These are phyloP conservation scores for Drosophila prosaltans DNA, from an alignment of 1,140 invertebrate genomes.

Conservation along the genomic window DNA sequence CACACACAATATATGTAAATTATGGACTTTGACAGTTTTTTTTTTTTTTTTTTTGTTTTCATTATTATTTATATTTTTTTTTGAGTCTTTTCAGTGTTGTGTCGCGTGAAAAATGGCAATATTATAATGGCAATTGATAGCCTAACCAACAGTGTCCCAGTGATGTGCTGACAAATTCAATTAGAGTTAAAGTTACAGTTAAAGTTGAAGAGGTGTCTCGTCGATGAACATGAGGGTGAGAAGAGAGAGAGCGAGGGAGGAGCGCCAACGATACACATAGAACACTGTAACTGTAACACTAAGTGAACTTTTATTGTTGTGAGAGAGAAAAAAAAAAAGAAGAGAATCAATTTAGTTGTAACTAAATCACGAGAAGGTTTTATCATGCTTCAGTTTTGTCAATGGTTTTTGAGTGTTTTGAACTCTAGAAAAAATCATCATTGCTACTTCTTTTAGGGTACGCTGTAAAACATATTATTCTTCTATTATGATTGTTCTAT, in stretches of 20 bases:
- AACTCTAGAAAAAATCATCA: not conserved
- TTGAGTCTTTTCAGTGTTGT: constrained; percentile 38
- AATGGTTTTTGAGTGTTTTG: not conserved
- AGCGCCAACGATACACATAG: constrained; percentile 18
- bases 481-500: no score
- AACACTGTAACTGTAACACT: not conserved
- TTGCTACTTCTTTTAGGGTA: not conserved
- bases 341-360: not conserved
- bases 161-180: constrained; percentile 70
- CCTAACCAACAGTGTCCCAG: constrained; percentile 45
- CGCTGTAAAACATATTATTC: no score
- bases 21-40: constrained; percentile 38
- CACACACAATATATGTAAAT: constrained; percentile 39
- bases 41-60: constrained; percentile 2
- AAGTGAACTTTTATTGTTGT: constrained; percentile 4
- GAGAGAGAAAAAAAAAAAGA: not conserved
- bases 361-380: not conserved
- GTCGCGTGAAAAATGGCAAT: constrained; percentile 38
- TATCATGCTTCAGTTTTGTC: not conserved
- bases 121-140: constrained; percentile 44
- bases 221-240: not conserved
- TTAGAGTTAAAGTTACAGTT: constrained; percentile 47
- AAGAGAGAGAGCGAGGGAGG: not conserved
- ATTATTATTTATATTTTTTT: constrained; percentile 25
- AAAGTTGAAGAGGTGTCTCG: constrained; percentile 48